A percentile compares a stretch with the other conserved stretches of the same genome.
phyloP scores from a whole-genome alignment of 2,888 invertebrate species.

The Rhagophthalmus giganteus region DNA sequence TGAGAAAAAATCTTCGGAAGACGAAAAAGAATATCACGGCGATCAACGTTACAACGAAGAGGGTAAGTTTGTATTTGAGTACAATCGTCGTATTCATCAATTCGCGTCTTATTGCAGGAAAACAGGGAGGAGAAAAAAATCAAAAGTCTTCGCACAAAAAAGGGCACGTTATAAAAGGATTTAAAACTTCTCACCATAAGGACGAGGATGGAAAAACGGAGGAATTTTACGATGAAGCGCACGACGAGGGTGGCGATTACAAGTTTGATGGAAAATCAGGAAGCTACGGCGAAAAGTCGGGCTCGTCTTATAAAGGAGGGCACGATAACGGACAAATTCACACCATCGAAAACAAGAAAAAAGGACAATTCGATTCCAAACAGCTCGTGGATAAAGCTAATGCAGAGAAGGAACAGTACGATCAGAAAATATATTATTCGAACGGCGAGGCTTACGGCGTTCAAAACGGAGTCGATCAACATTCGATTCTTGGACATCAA shows the following conservation, averaged over 20 bases:
- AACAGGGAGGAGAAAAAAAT: constrained; percentile 61
- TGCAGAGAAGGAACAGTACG: constrained; percentile 64
- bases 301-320: constrained; percentile 63
- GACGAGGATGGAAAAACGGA: constrained; percentile 69
- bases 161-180: constrained; percentile 68
- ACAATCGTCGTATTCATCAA: no score
- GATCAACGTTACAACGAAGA: constrained; percentile 62
- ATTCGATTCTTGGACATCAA: constrained; percentile 64
- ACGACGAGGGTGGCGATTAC: constrained; percentile 65
- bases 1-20: constrained; percentile 63
- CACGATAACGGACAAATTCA: constrained; percentile 63
- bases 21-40: constrained; percentile 64
- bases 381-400: constrained; percentile 63
- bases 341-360: constrained; percentile 61
- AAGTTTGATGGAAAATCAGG: constrained; percentile 62
- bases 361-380: constrained; percentile 62
- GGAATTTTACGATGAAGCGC: constrained; percentile 67
- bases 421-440: constrained; percentile 63
- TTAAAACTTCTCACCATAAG: constrained; percentile 67
- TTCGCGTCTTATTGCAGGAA: constrained; percentile 51
- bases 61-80: constrained; percentile 54
- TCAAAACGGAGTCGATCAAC: constrained; percentile 64
- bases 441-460: constrained; percentile 62
- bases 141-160: constrained; percentile 65
- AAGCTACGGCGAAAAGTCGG: constrained; percentile 62